A percentile compares a stretch with the other conserved stretches of the same genome.
Evolutionary conservation across 2,797 vertebrate genomes (phyloP).

Genomic region (Lagorchestes hirsutus): DNA sequence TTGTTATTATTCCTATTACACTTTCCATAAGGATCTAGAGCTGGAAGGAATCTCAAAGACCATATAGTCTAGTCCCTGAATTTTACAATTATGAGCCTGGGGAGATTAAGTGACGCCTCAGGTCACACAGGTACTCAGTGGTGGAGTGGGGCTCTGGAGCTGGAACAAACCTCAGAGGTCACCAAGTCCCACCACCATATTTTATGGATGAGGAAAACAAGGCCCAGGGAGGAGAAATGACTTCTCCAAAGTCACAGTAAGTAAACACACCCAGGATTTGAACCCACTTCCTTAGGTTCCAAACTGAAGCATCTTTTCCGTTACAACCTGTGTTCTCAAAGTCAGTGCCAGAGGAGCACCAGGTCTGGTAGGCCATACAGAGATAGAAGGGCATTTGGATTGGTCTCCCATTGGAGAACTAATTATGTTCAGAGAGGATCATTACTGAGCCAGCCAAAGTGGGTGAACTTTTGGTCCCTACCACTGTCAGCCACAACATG

Average conservation of each 20-base stretch:
- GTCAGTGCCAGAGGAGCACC: background rate
- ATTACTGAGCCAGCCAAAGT: too few relatives aligned
- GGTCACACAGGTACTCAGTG: background rate
- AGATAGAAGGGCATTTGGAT: background rate
- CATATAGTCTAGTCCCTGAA: background rate
- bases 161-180: background rate
- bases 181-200: background rate
- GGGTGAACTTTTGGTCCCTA: too few relatives aligned
- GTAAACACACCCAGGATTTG: background rate
- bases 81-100: background rate
- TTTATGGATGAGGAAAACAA: background rate
- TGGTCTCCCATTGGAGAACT: background rate
- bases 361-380: too few relatives aligned
- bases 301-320: background rate
- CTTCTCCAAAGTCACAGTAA: background rate
- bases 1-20: background rate
- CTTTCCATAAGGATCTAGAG: slow-evolving; percentile 14
- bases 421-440: background rate
- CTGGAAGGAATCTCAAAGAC: background rate
- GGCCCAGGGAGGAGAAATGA: background rate
- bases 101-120: too few relatives aligned
- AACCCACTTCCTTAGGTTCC: background rate
- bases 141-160: background rate
- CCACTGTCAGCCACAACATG: too few relatives aligned
- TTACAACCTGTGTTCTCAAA: background rate